These are phyloP conservation scores for Isurus oxyrinchus DNA, from an alignment of 2,113 vertebrate species.

Conservation along the genomic window DNA sequence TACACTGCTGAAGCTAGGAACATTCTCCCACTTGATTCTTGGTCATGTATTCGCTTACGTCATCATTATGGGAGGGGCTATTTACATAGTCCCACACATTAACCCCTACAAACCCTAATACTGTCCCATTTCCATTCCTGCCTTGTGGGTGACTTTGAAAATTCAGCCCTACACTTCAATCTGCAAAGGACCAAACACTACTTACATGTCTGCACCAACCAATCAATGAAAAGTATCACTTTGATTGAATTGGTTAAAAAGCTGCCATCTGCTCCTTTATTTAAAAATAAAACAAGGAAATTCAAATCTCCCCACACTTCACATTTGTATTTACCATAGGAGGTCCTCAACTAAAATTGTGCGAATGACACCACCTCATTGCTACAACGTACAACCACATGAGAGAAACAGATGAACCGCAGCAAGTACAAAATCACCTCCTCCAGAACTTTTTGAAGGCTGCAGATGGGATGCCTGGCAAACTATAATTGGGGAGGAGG, in stretches of 20 bases:
- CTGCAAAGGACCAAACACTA: background rate
- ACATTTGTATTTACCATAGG: background rate
- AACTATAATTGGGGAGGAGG: background rate
- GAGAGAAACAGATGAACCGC: background rate
- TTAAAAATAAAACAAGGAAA: background rate
- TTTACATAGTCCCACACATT: no score
- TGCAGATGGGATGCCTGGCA: background rate
- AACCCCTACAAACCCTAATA: no score
- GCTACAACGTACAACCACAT: background rate
- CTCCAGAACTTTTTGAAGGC: background rate
- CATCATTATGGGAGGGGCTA: no score
- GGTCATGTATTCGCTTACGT: no score
- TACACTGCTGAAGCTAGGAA: no score
- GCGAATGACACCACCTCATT: background rate
- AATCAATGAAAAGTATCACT: background rate
- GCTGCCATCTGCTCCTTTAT: background rate
- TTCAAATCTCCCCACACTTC: background rate
- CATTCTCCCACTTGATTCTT: no score
- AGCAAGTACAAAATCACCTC: slow-evolving; percentile 4
- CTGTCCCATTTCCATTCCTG: no score
- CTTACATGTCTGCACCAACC: background rate
- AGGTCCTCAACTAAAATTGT: background rate
- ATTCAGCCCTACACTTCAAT: background rate
- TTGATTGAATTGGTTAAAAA: background rate
- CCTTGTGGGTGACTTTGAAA: no score